Evolutionary conservation across 1,140 invertebrate genomes (phyloP).

Genomic region (Euura saliciscinereae): DNA sequence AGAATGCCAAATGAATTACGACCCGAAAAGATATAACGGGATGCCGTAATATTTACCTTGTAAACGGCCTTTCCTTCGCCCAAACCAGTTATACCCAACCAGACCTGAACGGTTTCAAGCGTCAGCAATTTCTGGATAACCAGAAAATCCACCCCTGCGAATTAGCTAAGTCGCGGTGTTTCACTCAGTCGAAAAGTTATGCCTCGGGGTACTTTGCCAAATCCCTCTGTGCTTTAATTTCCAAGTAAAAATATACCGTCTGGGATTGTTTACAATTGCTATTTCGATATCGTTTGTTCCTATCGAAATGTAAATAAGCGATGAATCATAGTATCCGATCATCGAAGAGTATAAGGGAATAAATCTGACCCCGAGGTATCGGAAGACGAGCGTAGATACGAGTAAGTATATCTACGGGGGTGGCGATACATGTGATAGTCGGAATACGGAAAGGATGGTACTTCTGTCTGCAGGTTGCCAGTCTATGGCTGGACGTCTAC

Average conservation of each 20-base stretch:
- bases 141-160: no score
- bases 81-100: background rate
- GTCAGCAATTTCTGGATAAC: background rate
- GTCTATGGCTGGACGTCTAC: background rate
- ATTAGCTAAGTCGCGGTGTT: no score
- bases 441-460: background rate
- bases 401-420: background rate
- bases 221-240: no score
- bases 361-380: background rate
- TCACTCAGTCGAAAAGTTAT: no score
- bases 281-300: no score
- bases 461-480: background rate
- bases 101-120: background rate
- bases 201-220: no score
- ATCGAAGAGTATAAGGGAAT: conserved; percentile 5
- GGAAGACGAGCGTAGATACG: background rate
- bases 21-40: background rate
- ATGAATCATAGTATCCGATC: background rate
- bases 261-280: no score
- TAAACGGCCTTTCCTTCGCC: background rate
- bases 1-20: conserved; percentile 3
- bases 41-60: background rate
- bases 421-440: no score
- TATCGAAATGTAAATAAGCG: background rate
- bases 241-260: no score